phyloP scores from a whole-genome alignment of 2,797 vertebrate species.

The Gallinago solitaria region DNA sequence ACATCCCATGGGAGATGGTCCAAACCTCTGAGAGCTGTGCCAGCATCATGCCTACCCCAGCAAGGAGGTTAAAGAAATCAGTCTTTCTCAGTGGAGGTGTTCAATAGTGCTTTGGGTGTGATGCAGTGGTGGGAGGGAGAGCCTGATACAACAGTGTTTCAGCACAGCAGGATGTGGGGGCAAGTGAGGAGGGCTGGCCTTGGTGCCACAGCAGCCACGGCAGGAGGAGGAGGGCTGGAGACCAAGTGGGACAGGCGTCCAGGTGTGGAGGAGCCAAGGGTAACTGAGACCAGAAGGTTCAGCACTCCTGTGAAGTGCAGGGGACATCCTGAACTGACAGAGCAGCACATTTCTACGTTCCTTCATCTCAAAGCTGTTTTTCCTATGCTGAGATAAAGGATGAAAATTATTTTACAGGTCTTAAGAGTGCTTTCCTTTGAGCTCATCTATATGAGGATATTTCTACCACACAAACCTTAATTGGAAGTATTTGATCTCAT shows the following conservation, averaged over 20 bases:
- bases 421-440: conserved; percentile 10
- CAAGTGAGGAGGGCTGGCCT: neutral
- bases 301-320: neutral
- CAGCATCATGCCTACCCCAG: no score
- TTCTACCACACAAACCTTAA: neutral
- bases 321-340: neutral
- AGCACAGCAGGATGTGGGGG: accelerated
- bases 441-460: conserved; percentile 1
- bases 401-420: neutral
- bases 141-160: accelerated
- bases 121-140: neutral
- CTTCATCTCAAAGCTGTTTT: neutral
- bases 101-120: neutral
- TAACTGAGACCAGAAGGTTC: neutral
- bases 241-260: accelerated
- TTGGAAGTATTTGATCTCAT: conserved; percentile 36
- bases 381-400: neutral
- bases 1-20: neutral
- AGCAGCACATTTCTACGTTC: neutral
- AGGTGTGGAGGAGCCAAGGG: accelerated
- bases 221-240: neutral
- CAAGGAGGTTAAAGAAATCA: accelerated
- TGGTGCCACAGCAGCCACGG: accelerated
- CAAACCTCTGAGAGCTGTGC: accelerated
- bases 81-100: neutral